These are phyloP conservation scores for sheep (Ovis aries) DNA, from an alignment of 2,113 vertebrate genomes.

Conservation along the genomic window DNA sequence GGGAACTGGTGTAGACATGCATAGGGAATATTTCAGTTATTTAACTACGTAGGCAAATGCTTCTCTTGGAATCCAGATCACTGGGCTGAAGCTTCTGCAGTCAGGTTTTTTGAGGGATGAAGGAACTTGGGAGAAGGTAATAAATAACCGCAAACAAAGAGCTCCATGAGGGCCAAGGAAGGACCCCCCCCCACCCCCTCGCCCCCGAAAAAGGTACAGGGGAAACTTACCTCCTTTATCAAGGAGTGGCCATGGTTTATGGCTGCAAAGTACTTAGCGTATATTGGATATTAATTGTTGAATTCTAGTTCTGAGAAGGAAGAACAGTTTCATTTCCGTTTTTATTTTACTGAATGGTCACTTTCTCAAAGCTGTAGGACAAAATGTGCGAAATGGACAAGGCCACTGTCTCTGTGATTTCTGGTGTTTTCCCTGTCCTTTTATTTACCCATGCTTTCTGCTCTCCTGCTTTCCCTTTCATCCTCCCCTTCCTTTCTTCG, in stretches of 20 bases:
- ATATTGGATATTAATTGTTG: not conserved
- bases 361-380: slow-evolving; percentile 12
- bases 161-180: not conserved
- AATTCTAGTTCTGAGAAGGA: slow-evolving; percentile 8
- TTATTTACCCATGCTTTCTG: not conserved
- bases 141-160: not conserved
- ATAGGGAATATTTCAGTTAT: not conserved
- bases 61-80: not conserved
- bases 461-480: not conserved
- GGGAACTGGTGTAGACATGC: not conserved
- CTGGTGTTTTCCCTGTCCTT: not conserved
- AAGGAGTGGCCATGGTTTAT: not conserved
- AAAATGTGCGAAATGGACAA: not conserved
- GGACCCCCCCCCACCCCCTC: fast-evolving
- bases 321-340: not conserved
- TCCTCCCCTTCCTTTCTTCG: not conserved
- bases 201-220: not conserved
- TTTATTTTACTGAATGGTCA: not conserved
- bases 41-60: not conserved
- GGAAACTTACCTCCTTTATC: not conserved
- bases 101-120: not conserved
- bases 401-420: not conserved
- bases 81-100: not conserved
- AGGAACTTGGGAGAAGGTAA: not conserved
- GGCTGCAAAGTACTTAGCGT: not conserved